phyloP scores from a whole-genome alignment of 1,140 invertebrate genomes.

The Meloidogyne hapla region DNA sequence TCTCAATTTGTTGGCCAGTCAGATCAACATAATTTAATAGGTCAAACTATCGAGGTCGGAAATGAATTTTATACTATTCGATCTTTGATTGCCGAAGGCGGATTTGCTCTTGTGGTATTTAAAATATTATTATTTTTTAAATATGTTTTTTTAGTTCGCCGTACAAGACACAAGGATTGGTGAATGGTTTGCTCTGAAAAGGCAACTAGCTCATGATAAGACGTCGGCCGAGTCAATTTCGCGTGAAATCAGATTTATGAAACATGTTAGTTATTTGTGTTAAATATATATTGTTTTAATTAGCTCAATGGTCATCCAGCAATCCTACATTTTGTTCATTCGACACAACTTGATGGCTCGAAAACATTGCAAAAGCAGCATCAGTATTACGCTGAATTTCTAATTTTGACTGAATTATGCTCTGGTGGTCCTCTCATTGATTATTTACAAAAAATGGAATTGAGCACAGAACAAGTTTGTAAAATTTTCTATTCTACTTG shows the following conservation, averaged over 20 bases:
- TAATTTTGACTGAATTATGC: constrained; percentile 58
- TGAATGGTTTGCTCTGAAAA: constrained; percentile 56
- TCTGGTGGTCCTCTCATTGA: constrained; percentile 58
- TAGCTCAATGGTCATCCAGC: constrained; percentile 57
- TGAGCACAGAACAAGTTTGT: constrained; percentile 69
- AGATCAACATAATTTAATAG: constrained; percentile 42
- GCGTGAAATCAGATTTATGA: constrained; percentile 54
- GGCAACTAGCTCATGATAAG: constrained; percentile 54
- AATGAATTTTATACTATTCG: constrained; percentile 36
- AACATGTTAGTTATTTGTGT: constrained; percentile 41
- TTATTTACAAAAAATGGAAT: constrained; percentile 34
- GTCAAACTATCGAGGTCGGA: constrained; percentile 49
- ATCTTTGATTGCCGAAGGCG: constrained; percentile 54
- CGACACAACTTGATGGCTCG: constrained; percentile 7
- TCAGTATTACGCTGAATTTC: constrained; percentile 46
- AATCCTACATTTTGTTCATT: constrained; percentile 48
- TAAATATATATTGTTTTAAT: constrained; percentile 18
- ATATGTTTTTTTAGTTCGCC: constrained; percentile 39
- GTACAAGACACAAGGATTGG: constrained; percentile 44
- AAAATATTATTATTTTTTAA: background rate
- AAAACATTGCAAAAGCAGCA: background rate
- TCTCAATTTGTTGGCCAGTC: constrained; percentile 9
- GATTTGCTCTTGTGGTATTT: constrained; percentile 54
- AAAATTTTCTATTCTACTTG: constrained; percentile 87
- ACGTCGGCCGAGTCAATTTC: constrained; percentile 47